phyloP scores from a whole-genome alignment of 2,797 vertebrate species.

The Platalea minor region DNA sequence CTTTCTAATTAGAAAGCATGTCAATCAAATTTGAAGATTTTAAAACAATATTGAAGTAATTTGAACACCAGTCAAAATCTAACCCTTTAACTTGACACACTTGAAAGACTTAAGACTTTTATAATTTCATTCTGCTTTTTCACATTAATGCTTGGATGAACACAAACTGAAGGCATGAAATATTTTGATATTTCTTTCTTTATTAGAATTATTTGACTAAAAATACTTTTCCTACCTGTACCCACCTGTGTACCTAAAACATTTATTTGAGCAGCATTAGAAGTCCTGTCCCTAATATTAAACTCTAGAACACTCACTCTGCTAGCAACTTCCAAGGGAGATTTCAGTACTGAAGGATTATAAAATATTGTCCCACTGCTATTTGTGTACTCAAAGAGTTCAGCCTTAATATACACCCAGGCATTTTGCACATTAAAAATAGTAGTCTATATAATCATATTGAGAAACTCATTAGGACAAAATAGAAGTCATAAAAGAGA shows the following conservation, averaged over 20 bases:
- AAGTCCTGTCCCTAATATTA: not conserved
- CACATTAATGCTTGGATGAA: not conserved
- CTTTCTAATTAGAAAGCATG: not conserved
- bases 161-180: not conserved
- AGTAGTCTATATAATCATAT: not conserved
- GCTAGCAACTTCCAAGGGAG: not conserved
- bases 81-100: not conserved
- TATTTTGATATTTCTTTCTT: not conserved
- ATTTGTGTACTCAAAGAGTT: not conserved
- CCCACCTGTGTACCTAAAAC: not conserved
- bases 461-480: not conserved
- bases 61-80: not conserved
- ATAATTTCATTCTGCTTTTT: not conserved
- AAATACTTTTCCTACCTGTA: not conserved
- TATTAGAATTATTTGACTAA: not conserved
- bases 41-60: not conserved
- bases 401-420: not conserved
- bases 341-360: not conserved
- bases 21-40: not conserved
- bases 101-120: not conserved
- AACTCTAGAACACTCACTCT: not conserved
- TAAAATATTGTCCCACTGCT: not conserved
- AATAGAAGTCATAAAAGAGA: not conserved
- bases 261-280: not conserved
- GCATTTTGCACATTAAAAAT: not conserved